phyloP scores from a whole-genome alignment of 2,797 vertebrate species.

The Knipowitschia caucasica region DNA sequence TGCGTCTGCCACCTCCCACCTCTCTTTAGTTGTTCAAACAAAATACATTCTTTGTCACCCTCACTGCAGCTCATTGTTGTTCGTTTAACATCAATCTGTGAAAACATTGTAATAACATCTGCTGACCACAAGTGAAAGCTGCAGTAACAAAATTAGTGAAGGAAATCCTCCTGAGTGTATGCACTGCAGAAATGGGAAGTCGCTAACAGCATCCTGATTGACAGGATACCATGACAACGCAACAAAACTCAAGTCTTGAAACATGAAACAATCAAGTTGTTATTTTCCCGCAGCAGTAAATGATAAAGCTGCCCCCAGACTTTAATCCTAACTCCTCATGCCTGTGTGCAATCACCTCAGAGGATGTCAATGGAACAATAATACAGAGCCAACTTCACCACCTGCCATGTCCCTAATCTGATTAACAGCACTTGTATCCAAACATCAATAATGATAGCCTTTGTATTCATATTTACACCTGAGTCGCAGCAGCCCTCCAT shows the following conservation, averaged over 20 bases:
- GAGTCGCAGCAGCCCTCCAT: slow-evolving; percentile 15
- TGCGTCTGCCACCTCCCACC: no score
- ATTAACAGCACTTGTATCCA: slow-evolving; percentile 52
- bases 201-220: slow-evolving; percentile 40
- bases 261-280: slow-evolving; percentile 39
- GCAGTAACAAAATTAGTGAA: neutral
- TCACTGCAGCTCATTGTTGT: neutral
- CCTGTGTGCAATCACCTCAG: slow-evolving; percentile 41
- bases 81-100: neutral
- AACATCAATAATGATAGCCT: slow-evolving; percentile 44
- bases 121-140: neutral
- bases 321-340: slow-evolving; percentile 22
- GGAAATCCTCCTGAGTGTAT: slow-evolving; percentile 5
- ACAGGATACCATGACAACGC: slow-evolving; percentile 54
- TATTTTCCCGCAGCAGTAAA: slow-evolving; percentile 47
- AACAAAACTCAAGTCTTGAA: slow-evolving; percentile 30
- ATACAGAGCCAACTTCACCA: slow-evolving; percentile 28
- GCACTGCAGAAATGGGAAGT: slow-evolving; percentile 5
- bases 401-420: slow-evolving; percentile 49
- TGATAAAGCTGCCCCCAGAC: slow-evolving; percentile 30
- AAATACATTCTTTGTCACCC: no score
- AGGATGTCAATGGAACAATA: slow-evolving; percentile 38
- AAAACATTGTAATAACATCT: slow-evolving; percentile 1
- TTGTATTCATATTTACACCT: slow-evolving; percentile 32
- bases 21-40: no score